phyloP scores from a whole-genome alignment of 2,797 vertebrate genomes.

The Trichosurus vulpecula region DNA sequence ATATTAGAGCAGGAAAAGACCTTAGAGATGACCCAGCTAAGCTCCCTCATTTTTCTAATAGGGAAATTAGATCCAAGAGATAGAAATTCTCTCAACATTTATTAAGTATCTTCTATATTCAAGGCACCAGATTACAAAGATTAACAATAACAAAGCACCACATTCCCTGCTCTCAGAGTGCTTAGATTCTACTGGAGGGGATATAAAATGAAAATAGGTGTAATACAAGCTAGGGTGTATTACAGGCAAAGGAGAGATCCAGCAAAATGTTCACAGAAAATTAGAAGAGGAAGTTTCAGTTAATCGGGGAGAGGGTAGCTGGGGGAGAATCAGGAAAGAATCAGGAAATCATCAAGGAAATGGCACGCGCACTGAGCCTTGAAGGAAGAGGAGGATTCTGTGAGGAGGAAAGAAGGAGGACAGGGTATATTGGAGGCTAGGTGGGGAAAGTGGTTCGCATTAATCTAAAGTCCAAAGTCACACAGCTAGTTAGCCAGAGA shows the following conservation, averaged over 20 bases:
- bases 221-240: not conserved
- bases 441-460: not conserved
- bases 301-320: not conserved
- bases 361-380: not conserved
- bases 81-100: not conserved
- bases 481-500: not conserved
- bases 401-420: not conserved
- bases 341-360: no score
- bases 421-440: not conserved
- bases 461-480: not conserved
- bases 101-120: no score
- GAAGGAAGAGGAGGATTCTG: not conserved
- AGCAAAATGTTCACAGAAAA: not conserved
- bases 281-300: not conserved
- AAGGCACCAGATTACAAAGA: no score
- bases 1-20: no score
- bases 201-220: not conserved
- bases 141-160: not conserved
- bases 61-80: no score
- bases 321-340: not conserved
- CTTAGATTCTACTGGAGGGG: not conserved
- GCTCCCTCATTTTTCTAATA: no score
- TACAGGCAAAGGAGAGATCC: not conserved
- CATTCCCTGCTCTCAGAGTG: not conserved
- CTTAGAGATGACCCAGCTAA: no score